These are phyloP conservation scores for Homarus americanus DNA, from an alignment of 1,140 invertebrate species.

Conservation along the genomic window DNA sequence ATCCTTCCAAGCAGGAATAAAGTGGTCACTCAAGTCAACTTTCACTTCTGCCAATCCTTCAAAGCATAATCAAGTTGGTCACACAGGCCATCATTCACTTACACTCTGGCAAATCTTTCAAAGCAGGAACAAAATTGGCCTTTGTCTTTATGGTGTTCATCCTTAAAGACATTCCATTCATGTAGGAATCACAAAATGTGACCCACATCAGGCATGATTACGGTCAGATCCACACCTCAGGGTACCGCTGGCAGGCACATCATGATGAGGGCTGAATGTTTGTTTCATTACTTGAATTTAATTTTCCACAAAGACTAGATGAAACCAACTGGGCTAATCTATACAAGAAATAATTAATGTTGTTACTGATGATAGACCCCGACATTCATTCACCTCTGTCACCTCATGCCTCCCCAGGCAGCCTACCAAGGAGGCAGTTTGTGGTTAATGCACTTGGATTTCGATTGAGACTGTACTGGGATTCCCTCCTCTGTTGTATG, in stretches of 20 bases:
- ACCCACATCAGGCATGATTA: background rate
- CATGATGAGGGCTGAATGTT: background rate
- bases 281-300: background rate
- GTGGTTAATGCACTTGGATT: slow-evolving; percentile 50
- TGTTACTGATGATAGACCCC: background rate
- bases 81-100: background rate
- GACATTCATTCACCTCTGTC: background rate
- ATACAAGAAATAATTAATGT: background rate
- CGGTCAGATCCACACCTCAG: background rate
- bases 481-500: background rate
- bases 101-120: slow-evolving; percentile 3
- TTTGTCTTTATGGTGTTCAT: background rate
- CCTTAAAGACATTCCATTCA: background rate
- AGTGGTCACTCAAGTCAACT: too few species aligned
- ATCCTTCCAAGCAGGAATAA: too few species aligned
- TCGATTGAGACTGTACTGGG: slow-evolving; percentile 15
- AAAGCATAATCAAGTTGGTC: too few species aligned
- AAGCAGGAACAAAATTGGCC: background rate
- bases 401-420: background rate
- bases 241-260: background rate
- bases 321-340: background rate
- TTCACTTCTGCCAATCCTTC: too few species aligned
- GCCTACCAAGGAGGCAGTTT: slow-evolving; percentile 25
- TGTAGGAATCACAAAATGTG: background rate
- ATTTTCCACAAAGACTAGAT: background rate